Conservation (phyloP, 1,140 invertebrate genomes). For the Brachionus sp. region DNA sequence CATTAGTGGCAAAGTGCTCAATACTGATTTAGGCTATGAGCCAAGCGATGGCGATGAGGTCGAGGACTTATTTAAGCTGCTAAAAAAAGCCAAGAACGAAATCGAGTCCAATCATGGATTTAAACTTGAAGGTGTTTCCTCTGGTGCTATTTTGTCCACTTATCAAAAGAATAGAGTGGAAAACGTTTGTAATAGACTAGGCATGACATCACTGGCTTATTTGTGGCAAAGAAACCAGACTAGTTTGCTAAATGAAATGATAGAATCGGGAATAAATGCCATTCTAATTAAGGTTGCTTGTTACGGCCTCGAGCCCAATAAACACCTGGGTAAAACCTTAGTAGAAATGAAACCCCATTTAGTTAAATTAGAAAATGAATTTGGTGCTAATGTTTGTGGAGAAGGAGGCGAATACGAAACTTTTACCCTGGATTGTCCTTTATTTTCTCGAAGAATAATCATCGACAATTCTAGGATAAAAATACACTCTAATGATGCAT, state of each 20-base stretch:
- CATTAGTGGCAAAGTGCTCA: constrained; percentile 75
- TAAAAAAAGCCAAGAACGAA: not conserved
- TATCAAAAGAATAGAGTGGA: constrained; percentile 95
- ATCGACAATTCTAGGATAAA: constrained; percentile 13
- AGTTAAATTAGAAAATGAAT: constrained; percentile 69
- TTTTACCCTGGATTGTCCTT: constrained; percentile 90
- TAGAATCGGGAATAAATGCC: constrained; percentile 81
- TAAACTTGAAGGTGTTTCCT: constrained; percentile 82
- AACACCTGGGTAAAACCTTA: constrained; percentile 79
- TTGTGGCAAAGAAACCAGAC: constrained; percentile 86
- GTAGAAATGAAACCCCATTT: constrained; percentile 79
- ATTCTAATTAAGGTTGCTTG: constrained; percentile 94
- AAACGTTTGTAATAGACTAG: constrained; percentile 80
- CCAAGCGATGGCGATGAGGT: constrained; percentile 86
- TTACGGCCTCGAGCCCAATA: constrained; percentile 69
- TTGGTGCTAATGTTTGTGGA: constrained; percentile 89
- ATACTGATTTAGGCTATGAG: constrained; percentile 74
- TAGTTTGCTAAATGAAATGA: constrained; percentile 94
- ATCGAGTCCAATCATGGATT: constrained; percentile 68
- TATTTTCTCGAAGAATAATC: constrained; percentile 73
- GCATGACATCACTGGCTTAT: constrained; percentile 81
- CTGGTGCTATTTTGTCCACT: constrained; percentile 93
- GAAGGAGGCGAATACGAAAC: constrained; percentile 99
- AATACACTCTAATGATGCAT: constrained; percentile 40
- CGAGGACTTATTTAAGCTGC: constrained; percentile 86